phyloP scores from a whole-genome alignment of 2,888 invertebrate species.

The Luperina testacea region DNA sequence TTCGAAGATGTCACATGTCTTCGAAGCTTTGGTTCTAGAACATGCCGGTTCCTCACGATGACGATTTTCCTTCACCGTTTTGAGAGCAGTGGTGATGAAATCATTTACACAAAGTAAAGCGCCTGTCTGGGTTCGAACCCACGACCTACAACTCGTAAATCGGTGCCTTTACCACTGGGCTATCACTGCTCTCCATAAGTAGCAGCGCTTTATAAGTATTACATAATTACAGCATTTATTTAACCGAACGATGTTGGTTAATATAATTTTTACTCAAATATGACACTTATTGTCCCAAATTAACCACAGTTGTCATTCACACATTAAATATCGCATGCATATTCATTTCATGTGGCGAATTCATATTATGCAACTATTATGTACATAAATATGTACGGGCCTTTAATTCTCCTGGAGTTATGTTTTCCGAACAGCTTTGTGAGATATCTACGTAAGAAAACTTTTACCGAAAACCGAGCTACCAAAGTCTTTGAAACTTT shows the following conservation, averaged over 20 bases:
- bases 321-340: slow-evolving; percentile 51
- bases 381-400: slow-evolving; percentile 8
- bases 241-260: slow-evolving; percentile 15
- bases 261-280: slow-evolving; percentile 39
- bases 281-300: slow-evolving; percentile 50
- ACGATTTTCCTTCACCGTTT: neutral
- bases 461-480: slow-evolving; percentile 59
- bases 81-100: neutral
- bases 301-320: slow-evolving; percentile 56
- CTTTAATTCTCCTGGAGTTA: slow-evolving; percentile 30
- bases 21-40: neutral
- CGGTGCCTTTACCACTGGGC: no score
- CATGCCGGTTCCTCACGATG: neutral
- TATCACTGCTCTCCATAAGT: neutral
- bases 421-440: slow-evolving; percentile 42
- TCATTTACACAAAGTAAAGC: neutral
- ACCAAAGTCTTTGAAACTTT: slow-evolving; percentile 60
- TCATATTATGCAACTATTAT: slow-evolving; percentile 3
- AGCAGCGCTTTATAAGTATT: neutral
- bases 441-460: slow-evolving; percentile 51
- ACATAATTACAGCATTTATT: slow-evolving; percentile 10
- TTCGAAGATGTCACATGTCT: neutral
- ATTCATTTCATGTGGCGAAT: slow-evolving; percentile 47
- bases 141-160: neutral
- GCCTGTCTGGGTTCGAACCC: neutral